These are phyloP conservation scores for Galerucella pusilla DNA, from an alignment of 2,888 invertebrate genomes.

Conservation along the genomic window DNA sequence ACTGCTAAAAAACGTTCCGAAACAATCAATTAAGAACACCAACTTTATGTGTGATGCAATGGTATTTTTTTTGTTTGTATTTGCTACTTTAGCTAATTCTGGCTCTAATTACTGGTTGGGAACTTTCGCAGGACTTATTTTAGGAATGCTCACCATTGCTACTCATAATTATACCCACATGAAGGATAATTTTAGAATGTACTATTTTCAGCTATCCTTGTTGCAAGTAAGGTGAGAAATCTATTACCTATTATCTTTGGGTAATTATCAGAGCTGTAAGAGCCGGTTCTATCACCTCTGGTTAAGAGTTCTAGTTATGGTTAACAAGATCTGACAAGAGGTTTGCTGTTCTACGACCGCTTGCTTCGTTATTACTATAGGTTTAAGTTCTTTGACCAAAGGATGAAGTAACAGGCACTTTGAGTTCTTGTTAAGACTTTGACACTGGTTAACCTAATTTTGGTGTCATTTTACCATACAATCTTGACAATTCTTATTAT, in stretches of 20 bases:
- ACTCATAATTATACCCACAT: slow-evolving; percentile 85
- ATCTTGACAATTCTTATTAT: no score
- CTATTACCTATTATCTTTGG: neutral
- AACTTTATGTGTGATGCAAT: slow-evolving; percentile 64
- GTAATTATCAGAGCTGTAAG: no score
- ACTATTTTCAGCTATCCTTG: slow-evolving; percentile 77
- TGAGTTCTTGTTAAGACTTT: no score
- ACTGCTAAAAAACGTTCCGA: slow-evolving; percentile 68
- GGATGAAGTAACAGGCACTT: no score
- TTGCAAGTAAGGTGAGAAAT: slow-evolving; percentile 71
- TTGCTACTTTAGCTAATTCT: slow-evolving; percentile 53
- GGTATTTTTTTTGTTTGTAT: slow-evolving; percentile 56
- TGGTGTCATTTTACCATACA: no score
- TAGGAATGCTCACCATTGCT: slow-evolving; percentile 71
- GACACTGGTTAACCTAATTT: no score
- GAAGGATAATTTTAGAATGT: slow-evolving; percentile 82
- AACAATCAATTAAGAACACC: slow-evolving; percentile 56
- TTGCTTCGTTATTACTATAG: no score
- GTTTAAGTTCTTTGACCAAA: no score
- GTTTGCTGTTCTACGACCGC: no score
- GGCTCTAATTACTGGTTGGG: slow-evolving; percentile 64
- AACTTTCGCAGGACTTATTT: slow-evolving; percentile 68
- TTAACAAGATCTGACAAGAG: no score
- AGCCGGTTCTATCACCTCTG: no score
- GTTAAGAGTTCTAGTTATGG: no score